Evolutionary conservation across 2,888 invertebrate species (phyloP).

Genomic region (Heliconius ethilla): DNA sequence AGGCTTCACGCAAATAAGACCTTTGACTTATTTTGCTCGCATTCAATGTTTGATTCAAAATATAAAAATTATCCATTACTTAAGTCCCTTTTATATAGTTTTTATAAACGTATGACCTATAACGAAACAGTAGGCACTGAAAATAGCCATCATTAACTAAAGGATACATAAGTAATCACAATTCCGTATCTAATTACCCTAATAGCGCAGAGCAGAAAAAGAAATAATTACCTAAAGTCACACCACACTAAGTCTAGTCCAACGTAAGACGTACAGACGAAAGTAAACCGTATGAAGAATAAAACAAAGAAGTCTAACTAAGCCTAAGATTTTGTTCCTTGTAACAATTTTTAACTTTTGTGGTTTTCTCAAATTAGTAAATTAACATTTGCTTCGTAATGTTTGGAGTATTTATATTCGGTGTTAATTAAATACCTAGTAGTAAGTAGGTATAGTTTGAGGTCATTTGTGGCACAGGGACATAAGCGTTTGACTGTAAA

Average conservation of each 20-base stretch:
- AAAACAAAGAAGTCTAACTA: conserved; percentile 4
- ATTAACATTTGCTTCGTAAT: conserved; percentile 26
- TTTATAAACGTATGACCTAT: neutral
- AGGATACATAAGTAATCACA: conserved; percentile 18
- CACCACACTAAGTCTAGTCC: conserved; percentile 8
- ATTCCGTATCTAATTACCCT: conserved; percentile 24
- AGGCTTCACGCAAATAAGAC: no score
- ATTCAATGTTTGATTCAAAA: neutral
- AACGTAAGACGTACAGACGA: neutral
- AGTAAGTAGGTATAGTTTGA: neutral
- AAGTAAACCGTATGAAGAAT: neutral
- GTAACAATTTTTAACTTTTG: neutral
- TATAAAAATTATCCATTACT: neutral
- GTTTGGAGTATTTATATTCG: conserved; percentile 8
- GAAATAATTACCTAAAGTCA: conserved; percentile 25
- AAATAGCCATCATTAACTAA: neutral
- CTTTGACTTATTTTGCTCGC: neutral
- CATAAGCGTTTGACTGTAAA: no score
- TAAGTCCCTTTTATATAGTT: neutral
- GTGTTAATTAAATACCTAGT: conserved; percentile 11
- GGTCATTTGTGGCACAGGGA: no score
- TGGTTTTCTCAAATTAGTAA: conserved; percentile 28
- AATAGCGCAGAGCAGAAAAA: conserved; percentile 25
- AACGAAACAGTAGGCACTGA: neutral
- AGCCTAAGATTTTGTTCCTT: neutral